Base-by-base conservation (phyloP, 1,140 invertebrate genomes). In the Pollicipes pollicipes region DNA sequence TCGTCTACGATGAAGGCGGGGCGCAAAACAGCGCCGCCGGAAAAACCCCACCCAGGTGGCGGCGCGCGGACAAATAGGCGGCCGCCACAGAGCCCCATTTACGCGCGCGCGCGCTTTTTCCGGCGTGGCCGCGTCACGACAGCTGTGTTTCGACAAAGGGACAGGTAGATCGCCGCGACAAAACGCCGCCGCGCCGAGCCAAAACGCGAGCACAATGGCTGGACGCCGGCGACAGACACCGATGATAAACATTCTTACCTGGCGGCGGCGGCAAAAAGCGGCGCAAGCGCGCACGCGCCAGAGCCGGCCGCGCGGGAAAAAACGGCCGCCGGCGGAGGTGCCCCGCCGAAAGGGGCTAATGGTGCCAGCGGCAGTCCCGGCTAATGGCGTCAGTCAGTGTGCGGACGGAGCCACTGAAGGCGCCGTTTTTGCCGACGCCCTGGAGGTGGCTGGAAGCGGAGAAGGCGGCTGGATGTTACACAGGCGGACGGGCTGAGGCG, bases 211-310 rank as follows among this genome's bases (percentile, higher is more conserved):
- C 45, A 58, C 45, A 58, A 58, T 58, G 45, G 45, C 17, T 21
- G 45, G 13, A 21, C 10, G 45, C 17, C 45, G 45, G 45, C 45
- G 45, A 58, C 45, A 58, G 45, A 58, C 13, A 58, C 45, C 45
- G 45, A 58, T 58, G 45, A 58, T 58, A 58, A 58, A 58, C 45
- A 58, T 58, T 58, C 45, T 58, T 58, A 58, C 45, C 45, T 58
- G 45, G 45, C 45, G 45, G 45, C 13, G 17, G 17, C 45, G 13
- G 6, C 6, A 6, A 58, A 58, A 58, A 58, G 24, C 45, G 45
- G 45, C 45, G 21, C 45, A 58, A 58, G 45, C 45, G 8, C 45
- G 45, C 45, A 21, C 45, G 45, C 10, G 13, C 2, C 45, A 3
- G 45, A 58, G 45, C 45, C 10, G n/a, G n/a, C n/a, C n/a, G n/a